phyloP scores from a whole-genome alignment of 1,140 invertebrate genomes.

The Pygmarrhopalites habei region DNA sequence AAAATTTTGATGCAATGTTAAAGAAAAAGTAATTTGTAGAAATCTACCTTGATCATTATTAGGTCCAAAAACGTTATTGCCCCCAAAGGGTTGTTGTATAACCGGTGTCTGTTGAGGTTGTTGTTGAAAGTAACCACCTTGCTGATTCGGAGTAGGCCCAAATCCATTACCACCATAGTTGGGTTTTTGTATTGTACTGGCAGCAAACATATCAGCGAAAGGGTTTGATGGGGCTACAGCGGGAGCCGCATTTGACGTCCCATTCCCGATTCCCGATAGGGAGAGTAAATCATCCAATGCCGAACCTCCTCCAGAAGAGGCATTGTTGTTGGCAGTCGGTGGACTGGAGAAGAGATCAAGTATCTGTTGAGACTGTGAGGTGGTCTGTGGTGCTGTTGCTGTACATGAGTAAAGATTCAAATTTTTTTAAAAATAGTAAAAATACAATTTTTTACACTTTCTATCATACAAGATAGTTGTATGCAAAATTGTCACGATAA shows the following conservation, averaged over 20 bases:
- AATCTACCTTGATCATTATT: slow-evolving; percentile 39
- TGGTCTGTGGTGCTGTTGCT: slow-evolving; percentile 42
- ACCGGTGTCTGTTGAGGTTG: slow-evolving; percentile 20
- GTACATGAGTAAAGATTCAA: too few species aligned
- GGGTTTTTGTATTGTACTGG: slow-evolving; percentile 41
- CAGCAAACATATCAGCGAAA: slow-evolving; percentile 75
- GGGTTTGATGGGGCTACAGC: slow-evolving; percentile 56
- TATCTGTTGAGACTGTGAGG: slow-evolving; percentile 53
- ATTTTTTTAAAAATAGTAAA: too few species aligned
- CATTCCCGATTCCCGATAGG: slow-evolving; percentile 14
- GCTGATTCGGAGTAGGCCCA: slow-evolving; percentile 21
- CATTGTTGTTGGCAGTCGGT: slow-evolving; percentile 34
- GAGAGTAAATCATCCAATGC: slow-evolving; percentile 37
- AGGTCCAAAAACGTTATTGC: slow-evolving; percentile 35
- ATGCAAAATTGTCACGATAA: too few species aligned
- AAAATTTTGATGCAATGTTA: too few species aligned
- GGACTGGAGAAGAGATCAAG: slow-evolving; percentile 63
- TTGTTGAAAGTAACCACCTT: slow-evolving; percentile 26
- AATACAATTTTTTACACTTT: too few species aligned
- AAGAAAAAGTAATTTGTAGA: too few species aligned
- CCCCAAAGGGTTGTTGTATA: slow-evolving; percentile 31
- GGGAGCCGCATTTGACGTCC: slow-evolving; percentile 15
- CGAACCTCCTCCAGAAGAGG: slow-evolving; percentile 33
- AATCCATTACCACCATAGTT: slow-evolving; percentile 34
- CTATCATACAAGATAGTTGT: too few species aligned